Evolutionary conservation across 2,113 vertebrate species (phyloP).

Genomic region (Xiphias gladius): DNA sequence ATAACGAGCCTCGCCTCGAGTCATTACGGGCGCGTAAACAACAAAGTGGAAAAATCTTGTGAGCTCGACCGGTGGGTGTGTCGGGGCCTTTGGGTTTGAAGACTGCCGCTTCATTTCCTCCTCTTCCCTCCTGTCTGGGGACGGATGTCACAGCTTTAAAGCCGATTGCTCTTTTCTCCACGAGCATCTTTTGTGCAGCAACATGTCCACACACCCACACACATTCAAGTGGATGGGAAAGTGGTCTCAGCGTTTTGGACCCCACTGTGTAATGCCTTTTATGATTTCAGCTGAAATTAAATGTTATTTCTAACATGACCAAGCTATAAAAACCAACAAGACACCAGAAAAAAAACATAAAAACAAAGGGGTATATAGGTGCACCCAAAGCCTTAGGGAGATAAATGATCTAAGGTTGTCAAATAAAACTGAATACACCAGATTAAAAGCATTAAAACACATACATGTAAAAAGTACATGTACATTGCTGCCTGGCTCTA

Average conservation of each 20-base stretch:
- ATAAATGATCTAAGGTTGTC: background rate
- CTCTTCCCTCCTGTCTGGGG: constrained; percentile 36
- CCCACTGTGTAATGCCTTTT: background rate
- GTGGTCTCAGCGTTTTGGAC: no score
- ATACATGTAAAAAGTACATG: no score
- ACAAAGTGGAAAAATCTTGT: constrained; percentile 4
- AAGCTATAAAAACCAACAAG: background rate
- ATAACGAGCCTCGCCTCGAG: background rate
- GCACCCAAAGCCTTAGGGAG: background rate
- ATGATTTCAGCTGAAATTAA: background rate
- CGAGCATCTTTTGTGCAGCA: background rate
- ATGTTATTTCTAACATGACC: background rate
- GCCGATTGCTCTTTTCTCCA: constrained; percentile 34
- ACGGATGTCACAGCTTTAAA: constrained; percentile 36
- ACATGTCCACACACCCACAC: no score
- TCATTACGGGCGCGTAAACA: constrained; percentile 18
- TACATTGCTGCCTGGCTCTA: no score
- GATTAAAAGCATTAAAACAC: background rate
- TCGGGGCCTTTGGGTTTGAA: constrained; percentile 10
- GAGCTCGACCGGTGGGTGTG: constrained; percentile 11
- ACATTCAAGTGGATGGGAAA: no score
- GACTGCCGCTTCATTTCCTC: constrained; percentile 11
- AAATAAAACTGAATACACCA: background rate
- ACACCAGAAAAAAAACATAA: background rate
- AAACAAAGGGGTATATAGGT: no score